phyloP scores from a whole-genome alignment of 2,113 vertebrate genomes.

The Sapayoa aenigma region DNA sequence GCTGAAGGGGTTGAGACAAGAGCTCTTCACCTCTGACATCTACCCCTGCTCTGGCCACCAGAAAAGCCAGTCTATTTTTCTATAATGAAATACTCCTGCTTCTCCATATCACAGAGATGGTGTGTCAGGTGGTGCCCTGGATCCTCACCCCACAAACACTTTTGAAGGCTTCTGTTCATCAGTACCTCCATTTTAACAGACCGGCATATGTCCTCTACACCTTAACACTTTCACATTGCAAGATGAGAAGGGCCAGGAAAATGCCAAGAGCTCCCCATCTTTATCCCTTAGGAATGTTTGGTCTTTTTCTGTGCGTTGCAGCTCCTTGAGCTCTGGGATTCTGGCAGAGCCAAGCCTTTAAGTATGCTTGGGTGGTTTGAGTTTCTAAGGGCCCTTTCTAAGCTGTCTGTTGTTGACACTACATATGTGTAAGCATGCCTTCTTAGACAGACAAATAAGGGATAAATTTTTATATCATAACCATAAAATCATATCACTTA shows the following conservation, averaged over 20 bases:
- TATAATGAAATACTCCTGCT: not conserved
- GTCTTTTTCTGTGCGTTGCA: not conserved
- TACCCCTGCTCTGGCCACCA: rapidly evolving
- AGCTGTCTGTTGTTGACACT: not conserved
- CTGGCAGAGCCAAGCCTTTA: not conserved
- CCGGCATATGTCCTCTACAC: not conserved
- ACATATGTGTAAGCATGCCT: not conserved
- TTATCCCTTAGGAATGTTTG: not conserved
- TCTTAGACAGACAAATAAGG: not conserved
- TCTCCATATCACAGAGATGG: not conserved
- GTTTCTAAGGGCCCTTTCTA: not conserved
- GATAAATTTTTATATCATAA: not conserved
- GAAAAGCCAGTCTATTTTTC: not conserved
- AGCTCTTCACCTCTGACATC: not conserved
- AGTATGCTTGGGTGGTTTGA: not conserved
- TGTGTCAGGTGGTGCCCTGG: not conserved
- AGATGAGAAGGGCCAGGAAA: not conserved
- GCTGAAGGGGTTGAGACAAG: not conserved
- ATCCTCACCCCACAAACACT: not conserved
- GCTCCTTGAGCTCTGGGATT: not conserved
- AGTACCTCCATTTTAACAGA: not conserved
- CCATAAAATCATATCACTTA: not conserved
- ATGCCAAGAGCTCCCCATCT: not conserved
- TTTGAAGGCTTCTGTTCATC: not conserved
- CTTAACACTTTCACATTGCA: rapidly evolving